These are phyloP conservation scores for Aldrovandia affinis DNA, from an alignment of 2,797 vertebrate genomes.

Conservation along the genomic window DNA sequence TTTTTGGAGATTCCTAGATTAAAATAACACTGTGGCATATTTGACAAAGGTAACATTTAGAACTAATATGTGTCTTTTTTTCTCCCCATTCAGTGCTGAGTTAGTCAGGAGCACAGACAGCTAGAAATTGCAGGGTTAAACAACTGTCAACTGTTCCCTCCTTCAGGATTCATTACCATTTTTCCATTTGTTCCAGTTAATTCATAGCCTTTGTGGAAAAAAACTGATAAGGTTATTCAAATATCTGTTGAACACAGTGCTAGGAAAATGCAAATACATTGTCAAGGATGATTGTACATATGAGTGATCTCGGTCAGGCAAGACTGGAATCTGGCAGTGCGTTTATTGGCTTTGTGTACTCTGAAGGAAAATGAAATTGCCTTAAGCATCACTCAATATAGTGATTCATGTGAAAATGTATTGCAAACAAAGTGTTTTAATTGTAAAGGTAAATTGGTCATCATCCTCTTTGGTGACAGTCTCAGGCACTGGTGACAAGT, in stretches of 20 bases:
- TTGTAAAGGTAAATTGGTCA: conserved; percentile 29
- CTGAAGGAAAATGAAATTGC: conserved; percentile 22
- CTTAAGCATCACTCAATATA: conserved; percentile 4
- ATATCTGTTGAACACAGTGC: conserved; percentile 33
- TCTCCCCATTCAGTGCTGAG: conserved; percentile 17
- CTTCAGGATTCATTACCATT: conserved; percentile 44
- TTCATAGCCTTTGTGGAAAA: conserved; percentile 49
- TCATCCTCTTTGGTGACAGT: conserved; percentile 12
- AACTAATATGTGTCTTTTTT: background rate
- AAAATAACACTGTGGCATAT: background rate
- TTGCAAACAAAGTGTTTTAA: conserved; percentile 15
- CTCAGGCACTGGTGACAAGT: background rate
- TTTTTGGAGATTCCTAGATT: background rate
- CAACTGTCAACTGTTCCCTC: conserved; percentile 12
- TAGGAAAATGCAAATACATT: conserved; percentile 31
- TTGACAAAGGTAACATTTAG: background rate
- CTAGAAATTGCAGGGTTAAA: background rate
- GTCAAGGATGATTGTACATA: conserved; percentile 36
- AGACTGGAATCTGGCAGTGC: conserved; percentile 28
- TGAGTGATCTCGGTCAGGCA: conserved; percentile 21
- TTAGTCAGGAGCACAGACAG: conserved; percentile 19
- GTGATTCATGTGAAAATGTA: background rate
- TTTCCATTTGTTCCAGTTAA: conserved; percentile 32
- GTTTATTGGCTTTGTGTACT: conserved; percentile 15
- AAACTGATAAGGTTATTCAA: conserved; percentile 50